phyloP scores from a whole-genome alignment of 2,113 vertebrate species.

The Bubalus kerabau region DNA sequence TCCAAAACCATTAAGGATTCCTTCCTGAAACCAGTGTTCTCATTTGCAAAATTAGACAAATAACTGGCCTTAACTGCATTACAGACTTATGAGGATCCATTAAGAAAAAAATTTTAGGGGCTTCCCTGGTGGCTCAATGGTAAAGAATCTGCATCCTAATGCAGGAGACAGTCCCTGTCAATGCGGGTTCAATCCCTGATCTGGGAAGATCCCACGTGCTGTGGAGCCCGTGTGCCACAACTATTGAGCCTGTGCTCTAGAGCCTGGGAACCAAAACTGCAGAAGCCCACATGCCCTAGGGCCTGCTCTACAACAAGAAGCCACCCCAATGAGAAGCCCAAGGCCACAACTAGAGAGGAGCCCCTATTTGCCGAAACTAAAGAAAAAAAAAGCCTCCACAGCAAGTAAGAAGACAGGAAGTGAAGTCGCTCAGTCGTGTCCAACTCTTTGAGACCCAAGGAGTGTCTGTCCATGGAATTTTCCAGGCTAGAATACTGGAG shows the following conservation, averaged over 20 bases:
- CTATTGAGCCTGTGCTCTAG: neutral
- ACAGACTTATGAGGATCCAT: neutral
- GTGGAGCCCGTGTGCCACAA: neutral
- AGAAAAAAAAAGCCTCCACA: neutral
- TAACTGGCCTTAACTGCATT: neutral
- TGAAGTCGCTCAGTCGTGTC: neutral
- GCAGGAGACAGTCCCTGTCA: neutral
- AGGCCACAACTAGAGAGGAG: neutral
- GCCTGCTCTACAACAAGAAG: neutral
- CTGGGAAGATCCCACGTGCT: neutral
- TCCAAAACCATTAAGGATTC: neutral
- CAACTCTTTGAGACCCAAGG: neutral
- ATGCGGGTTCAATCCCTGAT: neutral
- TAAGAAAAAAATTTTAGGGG: neutral
- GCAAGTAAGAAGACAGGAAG: neutral
- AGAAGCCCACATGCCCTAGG: neutral
- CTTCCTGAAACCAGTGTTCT: neutral
- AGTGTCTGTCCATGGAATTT: neutral
- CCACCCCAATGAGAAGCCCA: neutral
- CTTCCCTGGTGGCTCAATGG: neutral
- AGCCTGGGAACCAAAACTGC: neutral
- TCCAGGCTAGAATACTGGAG: neutral
- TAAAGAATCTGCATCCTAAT: neutral
- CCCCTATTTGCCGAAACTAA: neutral
- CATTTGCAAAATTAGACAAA: neutral